These are phyloP conservation scores for Cossypha dichroa DNA, from an alignment of 2,797 vertebrate genomes.

Conservation along the genomic window DNA sequence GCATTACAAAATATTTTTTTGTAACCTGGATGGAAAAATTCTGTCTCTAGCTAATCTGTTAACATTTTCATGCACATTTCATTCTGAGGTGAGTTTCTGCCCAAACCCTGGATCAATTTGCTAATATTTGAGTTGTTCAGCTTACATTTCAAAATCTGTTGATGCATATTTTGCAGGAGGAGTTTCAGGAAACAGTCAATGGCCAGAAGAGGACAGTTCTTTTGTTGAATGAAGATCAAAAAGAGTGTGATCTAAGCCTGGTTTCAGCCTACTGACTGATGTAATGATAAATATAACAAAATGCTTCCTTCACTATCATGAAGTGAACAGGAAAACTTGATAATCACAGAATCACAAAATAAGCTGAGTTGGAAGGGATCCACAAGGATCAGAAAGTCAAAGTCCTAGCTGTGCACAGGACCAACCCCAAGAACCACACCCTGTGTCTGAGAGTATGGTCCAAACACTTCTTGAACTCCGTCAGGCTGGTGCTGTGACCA, in stretches of 20 bases:
- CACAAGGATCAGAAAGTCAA: not conserved
- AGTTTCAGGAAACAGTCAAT: not conserved
- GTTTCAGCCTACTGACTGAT: not conserved
- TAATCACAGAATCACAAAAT: not conserved
- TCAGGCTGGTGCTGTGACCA: not conserved
- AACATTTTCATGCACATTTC: not conserved
- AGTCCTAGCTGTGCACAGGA: not conserved
- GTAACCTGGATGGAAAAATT: not conserved
- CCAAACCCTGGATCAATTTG: not conserved
- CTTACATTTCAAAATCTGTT: not conserved
- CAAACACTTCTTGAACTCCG: not conserved
- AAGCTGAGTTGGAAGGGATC: not conserved
- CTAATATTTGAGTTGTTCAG: not conserved
- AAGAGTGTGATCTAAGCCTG: not conserved
- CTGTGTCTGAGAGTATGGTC: accelerated
- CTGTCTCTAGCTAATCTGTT: not conserved
- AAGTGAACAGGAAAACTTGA: not conserved
- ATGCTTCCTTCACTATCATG: not conserved
- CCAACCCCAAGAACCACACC: not conserved
- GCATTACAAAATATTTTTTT: not conserved
- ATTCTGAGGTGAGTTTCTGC: not conserved
- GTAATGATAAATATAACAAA: not conserved
- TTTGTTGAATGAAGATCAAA: not conserved
- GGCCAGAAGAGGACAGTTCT: not conserved
- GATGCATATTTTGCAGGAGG: not conserved